Base-by-base conservation (phyloP, 1,140 invertebrate genomes). In the Ostrea denselamellosa region DNA sequence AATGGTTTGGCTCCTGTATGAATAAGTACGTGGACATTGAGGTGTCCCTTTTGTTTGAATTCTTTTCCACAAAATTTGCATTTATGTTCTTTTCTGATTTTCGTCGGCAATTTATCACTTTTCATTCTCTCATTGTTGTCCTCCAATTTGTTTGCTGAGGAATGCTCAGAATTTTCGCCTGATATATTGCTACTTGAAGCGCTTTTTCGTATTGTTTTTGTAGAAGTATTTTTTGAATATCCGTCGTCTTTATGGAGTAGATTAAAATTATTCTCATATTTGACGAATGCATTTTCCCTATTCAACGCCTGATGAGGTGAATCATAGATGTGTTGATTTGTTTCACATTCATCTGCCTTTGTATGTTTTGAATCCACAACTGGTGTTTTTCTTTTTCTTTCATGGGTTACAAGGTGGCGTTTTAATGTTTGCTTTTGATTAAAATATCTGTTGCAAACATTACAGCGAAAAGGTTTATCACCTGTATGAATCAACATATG, bases 401-500 rank as follows among this genome's bases (percentile, higher is more conserved):
- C 8, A 77, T 77, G 68, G 68, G 68, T 77, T 10, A 77, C 68
- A 22, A 77, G 34, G 25, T 77, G 68, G 14, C 68, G 68, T 77
- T 77, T 77, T 25, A 77, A 77, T 14, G 68, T 77, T 25, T 77
- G 68, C 25, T 77, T 77, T 77, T 77, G 68, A 25, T 77, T 77
- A 34, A 77, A 77, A 34, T 28, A 28, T 77, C 68, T 77, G 28
- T 77, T 77, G 68, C 98, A 98, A 92, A 97, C 97, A 17, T 97
- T 96, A 82, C 93, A 93, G 12, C 82, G 81, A 85, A 93, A 93
- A 0, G 93, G 93, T 12, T 90, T 85, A 62, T 92, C 93, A 19
- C 92, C 92, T 5, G 92, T 93, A 86, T 93, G 92, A 28, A 90
- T 91, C 28, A 92, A 85, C 28, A 90, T 89, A 86, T 93, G 92